Evolutionary conservation across 2,113 vertebrate species (phyloP), one percentile per base, ranked within the genome.

Genomic region (Grantiella picta): DNA sequence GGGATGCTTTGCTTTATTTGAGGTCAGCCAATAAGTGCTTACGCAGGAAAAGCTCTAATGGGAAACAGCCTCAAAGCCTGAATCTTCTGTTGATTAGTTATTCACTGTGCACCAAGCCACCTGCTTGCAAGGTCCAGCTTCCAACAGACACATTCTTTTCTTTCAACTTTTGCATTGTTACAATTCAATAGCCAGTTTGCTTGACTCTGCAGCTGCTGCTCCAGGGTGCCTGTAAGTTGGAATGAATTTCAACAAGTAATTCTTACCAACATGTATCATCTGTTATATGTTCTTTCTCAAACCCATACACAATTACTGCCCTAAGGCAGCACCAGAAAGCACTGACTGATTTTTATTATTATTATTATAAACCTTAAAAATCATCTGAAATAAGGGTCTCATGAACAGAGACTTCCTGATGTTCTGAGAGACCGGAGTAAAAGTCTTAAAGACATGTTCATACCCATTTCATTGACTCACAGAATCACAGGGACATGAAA

Each of bases 1-100:
- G 64, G 29, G 72, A 83, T 85, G 47, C 33, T 77, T 63, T 89
- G 63, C 50, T 96, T 60, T 86, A 61, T 93, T 91, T 90, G 70
- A 82, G 89, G 78, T 83, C 84, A 91, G 35, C 44, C 64, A 75
- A 3, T n/a, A 94, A 95, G 28, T 89, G 75, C 92, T 94, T 86
- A 88, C 49, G 59, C 66, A 90, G 65, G 65, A 57, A 80, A 90
- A 92, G 20, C 33, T 80, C 64, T 83, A 68, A 72, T 49, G 53
- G 50, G 35, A 88, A 92, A 47, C 52, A 82, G 28, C 24, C 38
- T 81, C 81, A 89, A 88, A 91, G 61, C 35, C 8, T 21, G 29
- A 73, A 82, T 72, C 60, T 44, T 64, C 47, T 76, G 63, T 79
- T 84, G 57, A 86, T 92, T 72, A 65, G 45, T 80, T 87, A 45